Percentiles rank a stretch among this genome's conserved stretches.
Conservation (phyloP, 2,888 invertebrate genomes). For the Geophilus truncorum region DNA sequence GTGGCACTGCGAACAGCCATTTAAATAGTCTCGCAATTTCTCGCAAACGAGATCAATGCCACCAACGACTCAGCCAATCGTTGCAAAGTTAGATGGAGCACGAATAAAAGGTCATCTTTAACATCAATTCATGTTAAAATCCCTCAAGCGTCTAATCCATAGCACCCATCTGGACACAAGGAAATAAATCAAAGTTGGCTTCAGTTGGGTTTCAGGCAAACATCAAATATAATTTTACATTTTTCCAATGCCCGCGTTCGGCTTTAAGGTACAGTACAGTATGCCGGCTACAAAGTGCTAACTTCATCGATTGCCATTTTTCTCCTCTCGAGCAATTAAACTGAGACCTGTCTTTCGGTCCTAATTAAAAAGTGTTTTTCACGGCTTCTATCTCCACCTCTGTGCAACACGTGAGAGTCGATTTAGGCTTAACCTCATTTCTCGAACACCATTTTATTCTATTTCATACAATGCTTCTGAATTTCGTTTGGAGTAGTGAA, state of each 20-base stretch:
- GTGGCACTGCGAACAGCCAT: background rate
- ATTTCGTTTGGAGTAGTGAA: no score
- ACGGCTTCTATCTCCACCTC: background rate
- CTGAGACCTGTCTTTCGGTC: background rate
- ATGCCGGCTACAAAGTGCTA: background rate
- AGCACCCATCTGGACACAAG: background rate
- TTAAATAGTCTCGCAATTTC: background rate
- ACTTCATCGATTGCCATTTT: background rate
- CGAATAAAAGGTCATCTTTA: background rate
- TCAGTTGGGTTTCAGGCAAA: background rate
- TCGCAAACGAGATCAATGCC: no score
- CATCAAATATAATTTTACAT: background rate
- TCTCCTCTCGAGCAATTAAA: background rate
- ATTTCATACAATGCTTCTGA: no score
- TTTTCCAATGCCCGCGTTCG: background rate
- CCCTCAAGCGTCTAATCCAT: background rate
- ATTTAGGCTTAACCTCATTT: background rate
- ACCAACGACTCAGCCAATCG: no score
- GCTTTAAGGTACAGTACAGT: background rate
- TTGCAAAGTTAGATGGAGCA: no score
- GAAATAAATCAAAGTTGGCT: background rate
- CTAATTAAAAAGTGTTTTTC: background rate
- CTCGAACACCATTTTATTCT: no score
- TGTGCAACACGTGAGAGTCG: background rate
- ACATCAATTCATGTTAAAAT: background rate